Base-by-base conservation (phyloP, 1,140 invertebrate species). In the Copidosoma floridanum region DNA sequence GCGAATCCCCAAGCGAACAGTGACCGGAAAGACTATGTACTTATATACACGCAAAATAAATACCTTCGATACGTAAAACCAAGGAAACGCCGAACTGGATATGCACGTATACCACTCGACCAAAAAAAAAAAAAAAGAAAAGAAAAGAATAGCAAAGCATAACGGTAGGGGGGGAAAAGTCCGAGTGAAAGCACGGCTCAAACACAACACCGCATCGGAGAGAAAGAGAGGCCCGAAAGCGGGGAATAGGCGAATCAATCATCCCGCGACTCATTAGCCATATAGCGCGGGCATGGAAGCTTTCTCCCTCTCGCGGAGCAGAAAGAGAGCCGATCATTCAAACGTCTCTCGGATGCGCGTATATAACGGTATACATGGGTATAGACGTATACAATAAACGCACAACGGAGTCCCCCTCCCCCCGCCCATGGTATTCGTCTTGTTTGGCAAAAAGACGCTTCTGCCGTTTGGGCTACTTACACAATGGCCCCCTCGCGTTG, bases 181-280 rank as follows among this genome's bases (percentile, higher is more conserved):
- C 59, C 64, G 59, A 58, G 61, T 26, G 55, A 66, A 38, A 60
- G 38, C 20, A 54, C n/a, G n/a, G n/a, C n/a, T n/a, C n/a, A n/a
- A n/a, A n/a, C n/a, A n/a, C n/a, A n/a, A n/a, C n/a, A n/a, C n/a
- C n/a, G n/a, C n/a, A n/a, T n/a, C n/a, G n/a, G n/a, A n/a, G n/a
- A n/a, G n/a, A n/a, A n/a, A n/a, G n/a, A n/a, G n/a, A n/a, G n/a
- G n/a, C n/a, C n/a, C 73, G 71, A 76, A 76, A 74, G 73, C 70
- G 65, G 67, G 64, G 68, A 67, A 71, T 69, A 70, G 65, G 71
- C 65, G 70, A 75, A 76, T 76, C 74, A 76, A 76, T 78, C 76
- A 77, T 77, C 69, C 71, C 64, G 74, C 71, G 71, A 76, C 70
- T 78, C 74, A 77, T 78, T 78, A 78, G 69, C 71, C 64, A 66